phyloP scores from a whole-genome alignment of 2,113 vertebrate species.

The Sturnus vulgaris region DNA sequence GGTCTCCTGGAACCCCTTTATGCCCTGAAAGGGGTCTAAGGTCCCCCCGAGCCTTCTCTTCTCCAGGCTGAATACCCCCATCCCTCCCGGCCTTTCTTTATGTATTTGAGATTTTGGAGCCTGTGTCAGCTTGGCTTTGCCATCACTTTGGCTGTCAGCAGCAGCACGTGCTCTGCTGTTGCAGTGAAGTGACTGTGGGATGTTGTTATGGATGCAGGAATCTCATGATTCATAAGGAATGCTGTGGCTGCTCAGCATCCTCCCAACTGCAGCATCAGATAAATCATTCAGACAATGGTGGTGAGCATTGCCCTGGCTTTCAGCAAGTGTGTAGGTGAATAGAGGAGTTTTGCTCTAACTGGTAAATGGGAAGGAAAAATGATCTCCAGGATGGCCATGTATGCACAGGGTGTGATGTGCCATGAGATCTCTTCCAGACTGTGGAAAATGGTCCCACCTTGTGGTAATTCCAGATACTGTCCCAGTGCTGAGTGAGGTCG shows the following conservation, averaged over 20 bases:
- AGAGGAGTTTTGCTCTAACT: not conserved
- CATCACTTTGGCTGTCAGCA: not conserved
- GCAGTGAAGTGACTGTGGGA: not conserved
- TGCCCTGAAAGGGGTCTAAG: not conserved
- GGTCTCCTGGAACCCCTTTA: not conserved
- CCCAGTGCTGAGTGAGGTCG: accelerated
- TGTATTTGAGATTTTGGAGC: not conserved
- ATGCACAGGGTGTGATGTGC: not conserved
- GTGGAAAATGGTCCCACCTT: conserved; percentile 41
- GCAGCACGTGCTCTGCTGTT: not conserved
- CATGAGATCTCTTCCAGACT: not conserved
- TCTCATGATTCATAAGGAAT: not conserved
- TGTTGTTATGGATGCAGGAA: not conserved
- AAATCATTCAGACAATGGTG: not conserved
- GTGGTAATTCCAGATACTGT: not conserved
- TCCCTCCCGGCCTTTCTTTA: not conserved
- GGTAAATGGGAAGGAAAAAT: not conserved
- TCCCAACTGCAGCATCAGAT: accelerated
- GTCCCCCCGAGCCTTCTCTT: not conserved
- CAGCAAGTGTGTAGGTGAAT: accelerated
- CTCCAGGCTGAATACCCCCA: not conserved
- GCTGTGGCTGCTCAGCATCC: not conserved
- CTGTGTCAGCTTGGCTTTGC: not conserved
- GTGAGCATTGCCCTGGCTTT: not conserved
- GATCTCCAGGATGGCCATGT: not conserved